A percentile compares a stretch with the other conserved stretches of the same genome.
Evolutionary conservation across 2,888 invertebrate genomes (phyloP).

Genomic region (Agrenia bidenticulata): DNA sequence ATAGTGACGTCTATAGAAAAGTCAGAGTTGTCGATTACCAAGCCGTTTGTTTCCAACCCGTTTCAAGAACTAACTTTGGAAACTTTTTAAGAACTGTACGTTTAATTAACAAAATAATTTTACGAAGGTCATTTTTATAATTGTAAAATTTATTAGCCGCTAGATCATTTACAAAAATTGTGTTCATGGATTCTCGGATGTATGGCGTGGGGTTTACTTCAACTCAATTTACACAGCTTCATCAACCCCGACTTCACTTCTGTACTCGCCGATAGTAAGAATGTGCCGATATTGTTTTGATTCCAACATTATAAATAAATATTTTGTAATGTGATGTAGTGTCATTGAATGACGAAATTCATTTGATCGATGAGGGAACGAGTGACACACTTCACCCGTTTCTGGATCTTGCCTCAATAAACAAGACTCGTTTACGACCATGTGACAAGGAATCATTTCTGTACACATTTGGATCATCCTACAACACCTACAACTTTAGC

Average conservation of each 20-base stretch:
- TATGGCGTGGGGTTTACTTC: constrained; percentile 42
- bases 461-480: constrained; percentile 60
- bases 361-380: constrained; percentile 49
- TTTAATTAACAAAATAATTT: too few species aligned
- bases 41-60: constrained; percentile 73
- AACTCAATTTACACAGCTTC: constrained; percentile 46
- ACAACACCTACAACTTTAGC: constrained; percentile 85
- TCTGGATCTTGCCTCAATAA: constrained; percentile 55
- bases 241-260: constrained; percentile 46
- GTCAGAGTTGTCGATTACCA: constrained; percentile 86
- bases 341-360: constrained; percentile 16
- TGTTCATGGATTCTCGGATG: constrained; percentile 50
- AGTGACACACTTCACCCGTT: constrained; percentile 36
- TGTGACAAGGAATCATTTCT: constrained; percentile 78
- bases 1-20: constrained; percentile 85
- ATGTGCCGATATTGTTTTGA: too few species aligned
- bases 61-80: constrained; percentile 47
- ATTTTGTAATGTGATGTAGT: constrained; percentile 15
- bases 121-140: too few species aligned
- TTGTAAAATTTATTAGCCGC: constrained; percentile 37
- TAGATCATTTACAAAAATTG: constrained; percentile 48
- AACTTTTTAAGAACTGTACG: constrained; percentile 50
- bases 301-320: too few species aligned
- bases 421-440: constrained; percentile 76
- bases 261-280: constrained; percentile 42